Evolutionary conservation across 37 sponge, comb jelly and placozoan species (phyloP).

Genomic region (Dysidea cf. avara): DNA sequence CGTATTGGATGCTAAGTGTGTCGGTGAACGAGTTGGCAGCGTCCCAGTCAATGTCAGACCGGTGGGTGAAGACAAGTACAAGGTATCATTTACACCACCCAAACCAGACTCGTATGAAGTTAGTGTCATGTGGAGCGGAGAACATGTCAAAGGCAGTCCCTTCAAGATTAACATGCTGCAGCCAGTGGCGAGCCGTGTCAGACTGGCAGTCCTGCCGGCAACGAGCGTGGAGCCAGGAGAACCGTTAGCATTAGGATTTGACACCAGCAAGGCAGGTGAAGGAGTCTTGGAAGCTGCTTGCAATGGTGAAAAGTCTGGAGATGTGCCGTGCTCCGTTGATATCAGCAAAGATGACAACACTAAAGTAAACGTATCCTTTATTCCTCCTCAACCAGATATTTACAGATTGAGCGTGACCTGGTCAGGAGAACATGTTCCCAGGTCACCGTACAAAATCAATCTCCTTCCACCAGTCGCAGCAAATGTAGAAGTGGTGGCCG

Average conservation of each 20-base stretch:
- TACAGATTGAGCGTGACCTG: conserved; percentile 34
- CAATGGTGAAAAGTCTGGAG: conserved; percentile 15
- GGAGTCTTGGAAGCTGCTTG: conserved; percentile 25
- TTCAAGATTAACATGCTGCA: conserved; percentile 33
- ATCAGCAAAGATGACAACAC: conserved; percentile 32
- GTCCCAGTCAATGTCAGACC: conserved; percentile 26
- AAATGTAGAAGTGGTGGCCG: conserved; percentile 34
- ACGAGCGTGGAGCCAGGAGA: conserved; percentile 9
- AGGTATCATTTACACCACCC: conserved; percentile 27
- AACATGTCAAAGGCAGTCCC: conserved; percentile 61
- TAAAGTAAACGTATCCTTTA: conserved; percentile 26
- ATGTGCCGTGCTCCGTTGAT: neutral
- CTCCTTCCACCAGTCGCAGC: conserved; percentile 38
- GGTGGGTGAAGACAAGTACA: neutral
- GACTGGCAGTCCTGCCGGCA: no score
- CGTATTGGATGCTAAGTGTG: conserved; percentile 23
- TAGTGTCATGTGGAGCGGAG: conserved; percentile 45
- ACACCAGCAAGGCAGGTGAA: conserved; percentile 58
- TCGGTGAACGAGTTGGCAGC: conserved; percentile 10
- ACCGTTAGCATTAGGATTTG: conserved; percentile 62
- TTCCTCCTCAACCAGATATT: conserved; percentile 21
- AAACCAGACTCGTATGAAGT: conserved; percentile 47
- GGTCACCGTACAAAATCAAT: conserved; percentile 55
- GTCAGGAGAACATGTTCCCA: conserved; percentile 27
- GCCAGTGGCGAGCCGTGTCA: no score